Evolutionary conservation across 2,113 vertebrate genomes (phyloP), one percentile per base, ranked within the genome.

Genomic region (Sarotherodon lohbergeri): DNA sequence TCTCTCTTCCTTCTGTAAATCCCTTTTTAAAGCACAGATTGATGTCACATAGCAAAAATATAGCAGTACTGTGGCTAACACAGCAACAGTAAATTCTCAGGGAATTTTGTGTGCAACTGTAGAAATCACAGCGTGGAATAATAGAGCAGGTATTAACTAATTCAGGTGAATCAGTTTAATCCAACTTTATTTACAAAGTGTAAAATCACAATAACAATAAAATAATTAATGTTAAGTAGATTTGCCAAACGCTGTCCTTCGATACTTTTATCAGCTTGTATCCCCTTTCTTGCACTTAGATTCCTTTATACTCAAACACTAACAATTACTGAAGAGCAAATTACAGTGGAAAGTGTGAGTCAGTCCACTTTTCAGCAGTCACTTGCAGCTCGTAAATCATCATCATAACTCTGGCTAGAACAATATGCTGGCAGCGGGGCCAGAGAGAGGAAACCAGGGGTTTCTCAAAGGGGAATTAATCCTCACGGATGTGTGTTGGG

Each of bases 371-470:
- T 41, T 78, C 85, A 82, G 83, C 86, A 22, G 89, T 90, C 90
- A 63, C 85, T 88, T 0, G 9, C 66, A 88, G 93, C 89, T 83
- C 93, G 68, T 95, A 95, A 95, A 94, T 94, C 94, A 92, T 84
- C 91, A 87, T 91, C 90, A 80, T 83, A 73, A 87, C 83, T 86
- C 71, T 22, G 78, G 81, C 27, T 78, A 68, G 80, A 93, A 91
- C 90, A 91, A 87, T 66, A 46, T 22, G 36, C 88, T 81, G 93
- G 89, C 91, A 91, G 89, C 12, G 6, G 6, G 82, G 78, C 86
- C 81, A 29, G 14, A n/a, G 78, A 55, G 85, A 71, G 86, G 78
- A 71, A 88, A 82, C 85, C 79, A 27, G 80, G 56, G 89, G 86
- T 90, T 90, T 88, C 86, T 90, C 82, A 63, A n/a, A 88, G 88